Evolutionary conservation across 2,113 vertebrate genomes (phyloP).

Genomic region (Coptodon bakossiorum): DNA sequence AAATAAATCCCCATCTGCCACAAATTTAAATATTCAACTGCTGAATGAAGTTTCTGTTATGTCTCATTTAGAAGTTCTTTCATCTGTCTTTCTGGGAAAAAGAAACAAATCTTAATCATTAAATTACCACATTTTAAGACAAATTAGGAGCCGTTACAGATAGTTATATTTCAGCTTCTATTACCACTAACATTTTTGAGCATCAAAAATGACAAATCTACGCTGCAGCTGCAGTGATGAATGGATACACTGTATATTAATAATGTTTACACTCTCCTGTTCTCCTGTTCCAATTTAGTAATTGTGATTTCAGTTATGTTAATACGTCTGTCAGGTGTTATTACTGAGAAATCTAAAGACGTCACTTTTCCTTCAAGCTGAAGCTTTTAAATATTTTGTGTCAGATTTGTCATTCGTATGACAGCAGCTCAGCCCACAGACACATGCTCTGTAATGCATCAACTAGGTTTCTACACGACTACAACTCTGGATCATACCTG

Average conservation of each 20-base stretch:
- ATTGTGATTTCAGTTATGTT: background rate
- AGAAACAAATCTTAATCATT: background rate
- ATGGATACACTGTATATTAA: background rate
- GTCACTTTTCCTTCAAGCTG: background rate
- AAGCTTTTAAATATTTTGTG: background rate
- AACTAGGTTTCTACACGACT: background rate
- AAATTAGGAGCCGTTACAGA: background rate
- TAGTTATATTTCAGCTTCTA: background rate
- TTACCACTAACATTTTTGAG: background rate
- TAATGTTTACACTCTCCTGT: background rate
- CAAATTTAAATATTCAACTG: background rate
- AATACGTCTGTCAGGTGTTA: background rate
- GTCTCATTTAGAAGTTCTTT: background rate
- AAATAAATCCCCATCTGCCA: background rate
- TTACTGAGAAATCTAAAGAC: background rate
- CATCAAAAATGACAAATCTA: background rate
- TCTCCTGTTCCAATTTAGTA: background rate
- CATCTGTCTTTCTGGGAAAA: background rate
- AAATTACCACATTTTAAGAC: background rate
- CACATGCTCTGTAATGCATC: background rate
- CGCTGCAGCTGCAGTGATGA: background rate
- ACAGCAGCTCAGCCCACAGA: background rate
- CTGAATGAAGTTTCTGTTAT: background rate
- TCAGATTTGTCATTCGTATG: background rate
- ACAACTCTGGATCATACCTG: background rate